Conservation (phyloP, 2,888 invertebrate genomes). For the Anagyrus pseudococci region DNA sequence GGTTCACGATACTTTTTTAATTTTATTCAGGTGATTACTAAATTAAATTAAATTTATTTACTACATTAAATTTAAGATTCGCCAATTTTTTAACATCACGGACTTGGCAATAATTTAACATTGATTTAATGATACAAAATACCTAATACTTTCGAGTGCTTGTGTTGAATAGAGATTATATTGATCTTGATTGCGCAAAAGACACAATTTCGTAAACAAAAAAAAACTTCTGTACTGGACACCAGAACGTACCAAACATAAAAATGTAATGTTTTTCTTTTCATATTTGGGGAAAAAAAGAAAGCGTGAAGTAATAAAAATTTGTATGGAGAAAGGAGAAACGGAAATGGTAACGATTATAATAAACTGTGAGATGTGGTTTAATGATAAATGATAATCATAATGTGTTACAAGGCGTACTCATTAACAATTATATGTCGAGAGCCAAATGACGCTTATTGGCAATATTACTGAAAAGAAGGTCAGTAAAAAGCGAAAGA, state of each 20-base stretch:
- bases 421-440: conserved; percentile 22
- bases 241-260: too few species aligned
- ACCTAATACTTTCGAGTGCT: conserved; percentile 33
- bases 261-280: background rate
- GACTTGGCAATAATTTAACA: too few species aligned
- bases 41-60: too few species aligned
- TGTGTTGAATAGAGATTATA: conserved; percentile 12
- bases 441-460: conserved; percentile 30
- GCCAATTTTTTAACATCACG: too few species aligned
- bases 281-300: background rate
- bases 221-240: conserved; percentile 17
- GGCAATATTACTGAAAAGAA: conserved; percentile 35
- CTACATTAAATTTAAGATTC: too few species aligned
- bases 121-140: too few species aligned
- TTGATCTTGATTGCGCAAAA: conserved; percentile 20
- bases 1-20: too few species aligned
- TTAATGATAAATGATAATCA: conserved; percentile 33
- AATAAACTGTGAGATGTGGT: conserved; percentile 21
- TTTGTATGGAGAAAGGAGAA: conserved; percentile 17
- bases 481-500: conserved; percentile 27
- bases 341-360: conserved; percentile 16
- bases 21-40: too few species aligned
- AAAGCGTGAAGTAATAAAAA: conserved; percentile 15
- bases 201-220: conserved; percentile 16
- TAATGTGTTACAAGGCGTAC: conserved; percentile 22